Evolutionary conservation across 2,888 invertebrate species (phyloP), one percentile per base, ranked within the genome.

Genomic region (Mimas tiliae): DNA sequence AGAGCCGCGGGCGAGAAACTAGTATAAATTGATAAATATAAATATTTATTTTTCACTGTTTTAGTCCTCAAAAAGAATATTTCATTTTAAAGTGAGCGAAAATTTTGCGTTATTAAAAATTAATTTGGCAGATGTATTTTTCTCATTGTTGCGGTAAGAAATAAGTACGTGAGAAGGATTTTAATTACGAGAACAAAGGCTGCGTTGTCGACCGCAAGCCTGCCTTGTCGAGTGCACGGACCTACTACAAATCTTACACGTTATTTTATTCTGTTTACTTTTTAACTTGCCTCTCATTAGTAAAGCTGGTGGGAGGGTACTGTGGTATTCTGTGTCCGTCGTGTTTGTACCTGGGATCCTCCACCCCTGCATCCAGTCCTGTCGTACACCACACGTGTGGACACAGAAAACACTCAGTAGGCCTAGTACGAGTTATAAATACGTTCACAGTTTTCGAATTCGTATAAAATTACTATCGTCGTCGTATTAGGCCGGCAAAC

Each of bases 31-130:
- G 27, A 4, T 27, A 27, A 19, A 19, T 19, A 19, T 8, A 48
- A 48, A 19, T 0, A 9, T 7, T 19, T 19, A 19, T 50, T 6
- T 0, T 6, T 38, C 42, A 11, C 38, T 16, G 16, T 42, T 19
- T 11, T 16, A 42, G 11, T 12, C 11, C 6, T 16, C 6, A 33
- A 53, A 42, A 58, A 12, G 1, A 11, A 38, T 12, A 58, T 58
- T 58, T 16, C 1, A 58, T 19, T 42, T 12, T 14, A 58, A 58
- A 19, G 11, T 42, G 58, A 38, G 53, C 33, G 27, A 14, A 55
- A 38, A 42, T 58, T 42, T 42, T 19, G 42, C 42, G 58, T 58
- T 58, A 58, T 58, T 58, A 58, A 42, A 58, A 58, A 58, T 38
- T 58, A 58, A 58, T 58, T 42, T 58, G 19, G 42, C 19, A 19